phyloP scores from a whole-genome alignment of 2,888 invertebrate species.

The Caenorhabditis japonica region DNA sequence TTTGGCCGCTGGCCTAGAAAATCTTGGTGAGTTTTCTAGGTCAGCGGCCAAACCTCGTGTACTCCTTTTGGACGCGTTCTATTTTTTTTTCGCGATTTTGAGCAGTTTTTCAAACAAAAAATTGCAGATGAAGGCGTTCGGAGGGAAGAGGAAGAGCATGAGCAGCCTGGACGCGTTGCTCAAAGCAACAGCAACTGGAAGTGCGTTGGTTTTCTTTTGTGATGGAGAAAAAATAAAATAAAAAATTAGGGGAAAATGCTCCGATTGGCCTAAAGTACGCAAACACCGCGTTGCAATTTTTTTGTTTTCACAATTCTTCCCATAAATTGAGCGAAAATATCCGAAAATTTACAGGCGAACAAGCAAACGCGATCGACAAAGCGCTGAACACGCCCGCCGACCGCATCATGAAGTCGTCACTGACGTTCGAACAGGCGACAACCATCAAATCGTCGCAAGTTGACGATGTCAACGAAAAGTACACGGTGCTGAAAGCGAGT shows the following conservation, averaged over 20 bases:
- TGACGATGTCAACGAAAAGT: constrained; percentile 19
- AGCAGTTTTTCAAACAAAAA: background rate
- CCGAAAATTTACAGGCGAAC: constrained; percentile 21
- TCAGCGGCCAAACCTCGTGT: too few species aligned
- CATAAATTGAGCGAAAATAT: too few species aligned
- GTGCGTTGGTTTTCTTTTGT: constrained; percentile 1
- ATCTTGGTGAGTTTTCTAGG: too few species aligned
- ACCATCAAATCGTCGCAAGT: constrained; percentile 31
- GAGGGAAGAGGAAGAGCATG: constrained; percentile 11
- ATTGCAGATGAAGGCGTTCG: constrained; percentile 15
- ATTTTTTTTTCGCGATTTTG: background rate
- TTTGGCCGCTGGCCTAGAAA: too few species aligned
- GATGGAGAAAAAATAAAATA: too few species aligned
- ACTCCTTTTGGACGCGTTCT: too few species aligned
- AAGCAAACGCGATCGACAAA: constrained; percentile 32
- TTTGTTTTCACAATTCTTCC: too few species aligned
- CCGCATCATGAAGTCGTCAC: constrained; percentile 26
- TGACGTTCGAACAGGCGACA: constrained; percentile 23
- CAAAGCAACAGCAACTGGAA: constrained; percentile 53
- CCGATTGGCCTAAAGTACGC: background rate
- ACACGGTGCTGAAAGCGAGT: constrained; percentile 18
- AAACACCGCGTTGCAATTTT: too few species aligned
- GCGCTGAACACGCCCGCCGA: constrained; percentile 38
- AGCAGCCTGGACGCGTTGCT: constrained; percentile 57
- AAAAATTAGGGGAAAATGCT: background rate